Percentiles rank a stretch among this genome's conserved stretches.
These are phyloP conservation scores for Hemithea aestivaria DNA, from an alignment of 2,888 invertebrate genomes.

Conservation along the genomic window DNA sequence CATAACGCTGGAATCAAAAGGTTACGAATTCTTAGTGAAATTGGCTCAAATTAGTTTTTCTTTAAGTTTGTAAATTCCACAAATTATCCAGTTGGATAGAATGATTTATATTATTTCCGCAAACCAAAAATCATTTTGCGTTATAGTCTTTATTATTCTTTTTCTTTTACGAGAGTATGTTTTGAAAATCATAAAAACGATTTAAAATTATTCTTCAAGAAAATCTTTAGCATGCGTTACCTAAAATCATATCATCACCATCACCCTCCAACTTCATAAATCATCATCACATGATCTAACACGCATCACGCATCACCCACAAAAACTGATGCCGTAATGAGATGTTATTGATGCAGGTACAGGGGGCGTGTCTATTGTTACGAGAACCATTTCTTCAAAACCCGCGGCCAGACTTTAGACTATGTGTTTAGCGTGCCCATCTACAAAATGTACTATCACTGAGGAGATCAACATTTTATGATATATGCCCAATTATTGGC, in stretches of 20 bases:
- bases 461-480: conserved; percentile 45
- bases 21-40: conserved; percentile 9
- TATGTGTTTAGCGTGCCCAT: conserved; percentile 76
- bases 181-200: too few species aligned
- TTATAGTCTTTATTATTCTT: too few species aligned
- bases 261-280: conserved; percentile 5
- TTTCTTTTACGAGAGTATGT: too few species aligned
- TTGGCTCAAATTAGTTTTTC: too few species aligned
- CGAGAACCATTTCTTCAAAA: conserved; percentile 78
- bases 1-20: conserved; percentile 41
- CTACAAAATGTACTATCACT: conserved; percentile 76
- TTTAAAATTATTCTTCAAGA: too few species aligned
- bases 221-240: too few species aligned
- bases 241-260: background rate
- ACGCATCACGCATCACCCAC: conserved; percentile 31
- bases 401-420: conserved; percentile 69
- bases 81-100: too few species aligned
- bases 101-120: too few species aligned
- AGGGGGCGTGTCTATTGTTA: conserved; percentile 76
- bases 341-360: conserved; percentile 74
- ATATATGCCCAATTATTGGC: too few species aligned
- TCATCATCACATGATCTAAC: conserved; percentile 27
- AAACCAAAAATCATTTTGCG: too few species aligned
- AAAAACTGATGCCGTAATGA: conserved; percentile 31
- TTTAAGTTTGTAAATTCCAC: too few species aligned